Evolutionary conservation across 2,888 invertebrate species (phyloP).

Genomic region (Temnothorax ravouxi): DNA sequence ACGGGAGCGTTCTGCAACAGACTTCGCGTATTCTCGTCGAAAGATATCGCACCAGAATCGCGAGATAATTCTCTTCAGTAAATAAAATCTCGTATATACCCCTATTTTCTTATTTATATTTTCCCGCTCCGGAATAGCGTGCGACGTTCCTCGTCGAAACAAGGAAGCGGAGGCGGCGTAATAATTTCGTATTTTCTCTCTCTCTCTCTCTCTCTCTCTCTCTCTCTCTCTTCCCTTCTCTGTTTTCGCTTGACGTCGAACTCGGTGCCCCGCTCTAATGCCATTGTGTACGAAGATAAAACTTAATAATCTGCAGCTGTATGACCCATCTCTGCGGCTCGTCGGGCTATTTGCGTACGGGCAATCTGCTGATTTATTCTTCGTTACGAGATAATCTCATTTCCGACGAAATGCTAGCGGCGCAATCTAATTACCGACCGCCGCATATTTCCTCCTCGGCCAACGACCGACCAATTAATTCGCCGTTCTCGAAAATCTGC

Average conservation of each 20-base stretch:
- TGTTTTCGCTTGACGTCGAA: constrained; percentile 34
- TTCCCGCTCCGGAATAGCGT: background rate
- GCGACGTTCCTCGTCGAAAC: constrained; percentile 6
- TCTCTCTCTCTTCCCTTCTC: constrained; percentile 30
- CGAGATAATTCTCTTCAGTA: background rate
- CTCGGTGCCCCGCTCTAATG: constrained; percentile 22
- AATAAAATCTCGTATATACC: background rate
- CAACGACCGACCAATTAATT: constrained; percentile 63
- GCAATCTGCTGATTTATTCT: constrained; percentile 57
- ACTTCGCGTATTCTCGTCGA: background rate
- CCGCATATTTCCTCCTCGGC: constrained; percentile 66
- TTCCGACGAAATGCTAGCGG: constrained; percentile 64
- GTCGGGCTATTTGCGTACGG: constrained; percentile 62
- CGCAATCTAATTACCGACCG: constrained; percentile 58
- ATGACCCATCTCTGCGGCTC: constrained; percentile 56
- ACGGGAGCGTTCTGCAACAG: background rate
- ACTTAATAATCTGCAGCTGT: constrained; percentile 71
- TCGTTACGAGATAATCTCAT: constrained; percentile 65
- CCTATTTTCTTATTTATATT: background rate
- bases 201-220: constrained; percentile 51
- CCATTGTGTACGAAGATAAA: constrained; percentile 50
- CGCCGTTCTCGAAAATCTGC: constrained; percentile 41
- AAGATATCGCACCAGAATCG: background rate
- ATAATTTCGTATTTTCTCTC: constrained; percentile 53
- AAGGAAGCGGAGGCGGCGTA: constrained; percentile 33